These are phyloP conservation scores for Catostomus latipinnis DNA, from an alignment of 2,797 vertebrate species.

Conservation along the genomic window DNA sequence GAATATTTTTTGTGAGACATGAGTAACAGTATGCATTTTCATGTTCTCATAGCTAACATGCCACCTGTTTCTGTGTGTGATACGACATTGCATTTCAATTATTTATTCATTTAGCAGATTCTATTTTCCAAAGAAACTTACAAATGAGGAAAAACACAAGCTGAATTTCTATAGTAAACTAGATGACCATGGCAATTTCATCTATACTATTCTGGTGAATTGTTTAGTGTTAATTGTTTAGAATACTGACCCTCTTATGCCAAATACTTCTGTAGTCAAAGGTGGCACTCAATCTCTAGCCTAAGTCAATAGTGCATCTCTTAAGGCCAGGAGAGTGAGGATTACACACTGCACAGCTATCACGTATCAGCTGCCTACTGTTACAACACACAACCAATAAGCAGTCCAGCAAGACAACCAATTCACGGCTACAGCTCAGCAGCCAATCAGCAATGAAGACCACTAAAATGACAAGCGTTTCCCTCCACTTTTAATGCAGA, in stretches of 20 bases:
- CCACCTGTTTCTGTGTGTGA: neutral
- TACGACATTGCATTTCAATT: neutral
- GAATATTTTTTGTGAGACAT: no score
- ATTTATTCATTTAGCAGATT: neutral
- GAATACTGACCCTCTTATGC: neutral
- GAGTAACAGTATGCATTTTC: no score
- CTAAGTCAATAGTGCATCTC: no score
- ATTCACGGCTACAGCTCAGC: conserved; percentile 1
- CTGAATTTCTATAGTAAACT: neutral
- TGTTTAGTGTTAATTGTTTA: neutral
- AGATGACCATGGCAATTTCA: neutral
- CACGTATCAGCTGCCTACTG: no score
- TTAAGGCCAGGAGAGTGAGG: no score
- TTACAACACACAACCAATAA: no score
- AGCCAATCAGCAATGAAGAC: conserved; percentile 22
- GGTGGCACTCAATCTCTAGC: neutral
- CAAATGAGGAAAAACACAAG: neutral
- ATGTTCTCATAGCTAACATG: neutral
- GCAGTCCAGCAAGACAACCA: neutral
- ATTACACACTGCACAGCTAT: no score
- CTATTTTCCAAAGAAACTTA: neutral
- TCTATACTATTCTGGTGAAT: neutral
- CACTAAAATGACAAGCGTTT: conserved; percentile 1
- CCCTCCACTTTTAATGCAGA: neutral
- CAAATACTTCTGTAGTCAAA: neutral